Conservation (phyloP, 2,797 vertebrate genomes). For the Poliocrania exsul region DNA sequence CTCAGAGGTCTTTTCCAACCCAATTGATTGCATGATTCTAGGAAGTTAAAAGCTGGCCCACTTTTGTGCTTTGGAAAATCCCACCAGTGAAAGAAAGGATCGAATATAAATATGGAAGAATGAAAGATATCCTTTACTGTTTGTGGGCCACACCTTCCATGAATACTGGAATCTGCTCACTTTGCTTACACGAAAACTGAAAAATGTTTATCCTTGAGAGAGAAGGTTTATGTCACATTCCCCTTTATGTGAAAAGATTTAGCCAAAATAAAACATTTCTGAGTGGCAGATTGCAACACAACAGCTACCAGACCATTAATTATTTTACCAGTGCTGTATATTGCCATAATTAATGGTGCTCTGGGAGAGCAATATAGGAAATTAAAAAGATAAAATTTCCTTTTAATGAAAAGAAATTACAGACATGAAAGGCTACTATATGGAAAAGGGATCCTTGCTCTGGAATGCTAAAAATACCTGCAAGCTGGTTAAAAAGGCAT, state of each 20-base stretch:
- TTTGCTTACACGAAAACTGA: neutral
- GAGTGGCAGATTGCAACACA: neutral
- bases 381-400: conserved; percentile 36
- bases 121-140: neutral
- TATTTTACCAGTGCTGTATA: neutral
- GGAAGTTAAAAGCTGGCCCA: neutral
- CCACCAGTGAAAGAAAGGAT: neutral
- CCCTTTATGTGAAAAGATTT: neutral
- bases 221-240: neutral
- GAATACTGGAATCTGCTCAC: neutral
- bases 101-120: neutral
- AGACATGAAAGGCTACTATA: neutral
- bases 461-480: neutral
- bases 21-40: too few species aligned
- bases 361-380: conserved; percentile 13
- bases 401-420: conserved; percentile 7
- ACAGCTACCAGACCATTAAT: neutral
- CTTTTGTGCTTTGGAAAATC: neutral
- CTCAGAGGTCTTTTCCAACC: too few species aligned
- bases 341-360: conserved; percentile 8
- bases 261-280: neutral
- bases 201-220: neutral
- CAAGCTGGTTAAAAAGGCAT: conserved; percentile 19
- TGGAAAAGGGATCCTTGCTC: neutral
- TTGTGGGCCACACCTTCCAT: neutral